phyloP scores from a whole-genome alignment of 2,113 vertebrate genomes.

The Bubalus kerabau region DNA sequence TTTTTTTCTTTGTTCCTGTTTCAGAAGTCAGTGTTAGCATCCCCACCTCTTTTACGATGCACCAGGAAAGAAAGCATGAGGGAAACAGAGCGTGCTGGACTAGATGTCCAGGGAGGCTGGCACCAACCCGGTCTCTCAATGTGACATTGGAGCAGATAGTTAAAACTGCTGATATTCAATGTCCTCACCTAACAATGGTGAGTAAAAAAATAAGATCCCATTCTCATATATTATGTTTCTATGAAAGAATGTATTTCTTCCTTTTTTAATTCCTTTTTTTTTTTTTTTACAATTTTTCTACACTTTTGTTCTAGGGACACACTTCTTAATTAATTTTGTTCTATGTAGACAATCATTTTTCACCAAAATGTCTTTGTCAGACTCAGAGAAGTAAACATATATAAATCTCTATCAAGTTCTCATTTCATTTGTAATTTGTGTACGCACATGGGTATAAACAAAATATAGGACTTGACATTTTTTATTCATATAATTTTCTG shows the following conservation, averaged over 20 bases:
- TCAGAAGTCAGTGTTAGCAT: background rate
- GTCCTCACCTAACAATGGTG: background rate
- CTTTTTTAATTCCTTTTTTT: background rate
- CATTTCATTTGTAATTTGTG: background rate
- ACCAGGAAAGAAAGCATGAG: background rate
- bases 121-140: accelerated
- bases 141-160: background rate
- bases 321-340: background rate
- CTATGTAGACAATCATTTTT: background rate
- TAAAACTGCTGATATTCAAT: background rate
- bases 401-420: background rate
- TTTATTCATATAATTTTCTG: background rate
- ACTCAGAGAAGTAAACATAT: background rate
- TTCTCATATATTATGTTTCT: background rate
- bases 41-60: background rate
- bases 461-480: background rate
- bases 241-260: background rate
- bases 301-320: background rate
- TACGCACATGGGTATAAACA: background rate
- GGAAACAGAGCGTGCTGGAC: accelerated
- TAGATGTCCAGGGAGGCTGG: background rate
- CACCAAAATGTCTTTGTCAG: background rate
- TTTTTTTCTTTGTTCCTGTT: background rate
- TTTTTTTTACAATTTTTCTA: background rate
- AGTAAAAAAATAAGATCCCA: background rate